Evolutionary conservation across 2,797 vertebrate genomes (phyloP).

Genomic region (Acropternis orthonyx): DNA sequence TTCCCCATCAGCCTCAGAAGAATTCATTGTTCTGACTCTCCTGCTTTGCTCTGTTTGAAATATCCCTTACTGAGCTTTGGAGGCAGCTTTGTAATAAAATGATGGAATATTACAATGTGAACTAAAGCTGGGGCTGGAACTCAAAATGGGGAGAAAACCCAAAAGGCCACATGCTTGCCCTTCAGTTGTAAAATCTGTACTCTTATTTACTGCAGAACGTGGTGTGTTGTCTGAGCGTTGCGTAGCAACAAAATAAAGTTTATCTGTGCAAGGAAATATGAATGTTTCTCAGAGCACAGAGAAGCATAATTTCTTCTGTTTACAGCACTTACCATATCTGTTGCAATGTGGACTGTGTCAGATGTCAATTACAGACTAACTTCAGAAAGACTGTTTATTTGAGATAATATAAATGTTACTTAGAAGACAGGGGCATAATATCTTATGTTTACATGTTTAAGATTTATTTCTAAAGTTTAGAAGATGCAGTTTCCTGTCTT

Average conservation of each 20-base stretch:
- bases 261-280: constrained; percentile 66
- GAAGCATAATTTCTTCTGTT: constrained; percentile 66
- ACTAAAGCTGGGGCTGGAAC: constrained; percentile 65
- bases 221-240: constrained; percentile 64
- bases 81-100: constrained; percentile 51
- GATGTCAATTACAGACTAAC: constrained; percentile 69
- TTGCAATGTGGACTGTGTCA: constrained; percentile 67
- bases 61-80: constrained; percentile 26
- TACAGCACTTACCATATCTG: constrained; percentile 62
- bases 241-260: constrained; percentile 76
- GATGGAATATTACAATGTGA: constrained; percentile 60
- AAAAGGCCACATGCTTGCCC: constrained; percentile 42
- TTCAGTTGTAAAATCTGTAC: constrained; percentile 68
- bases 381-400: constrained; percentile 71
- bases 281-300: constrained; percentile 63
- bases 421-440: constrained; percentile 61
- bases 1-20: constrained; percentile 19
- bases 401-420: constrained; percentile 75
- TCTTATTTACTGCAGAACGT: constrained; percentile 66
- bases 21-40: not conserved
- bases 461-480: constrained; percentile 69
- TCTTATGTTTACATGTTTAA: constrained; percentile 64
- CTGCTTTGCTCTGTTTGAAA: not conserved
- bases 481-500: constrained; percentile 70
- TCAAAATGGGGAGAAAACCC: constrained; percentile 44